phyloP scores from a whole-genome alignment of 2,888 invertebrate species.

The Hymenopus coronatus region DNA sequence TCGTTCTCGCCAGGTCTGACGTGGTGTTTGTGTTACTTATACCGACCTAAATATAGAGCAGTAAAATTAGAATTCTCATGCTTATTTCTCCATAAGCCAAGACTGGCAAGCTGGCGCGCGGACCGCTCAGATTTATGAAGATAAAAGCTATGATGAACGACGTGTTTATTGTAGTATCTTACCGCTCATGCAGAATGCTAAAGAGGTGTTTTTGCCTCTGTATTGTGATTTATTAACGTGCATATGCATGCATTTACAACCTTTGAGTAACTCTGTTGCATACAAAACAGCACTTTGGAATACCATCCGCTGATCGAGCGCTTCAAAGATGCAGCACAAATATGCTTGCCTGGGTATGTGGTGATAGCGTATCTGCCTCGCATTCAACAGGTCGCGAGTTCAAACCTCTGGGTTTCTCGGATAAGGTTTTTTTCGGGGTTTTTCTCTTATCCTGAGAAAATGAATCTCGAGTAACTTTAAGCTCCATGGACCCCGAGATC shows the following conservation, averaged over 20 bases:
- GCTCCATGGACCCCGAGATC: no score
- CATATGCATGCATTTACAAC: neutral
- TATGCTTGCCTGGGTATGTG: no score
- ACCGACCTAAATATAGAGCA: conserved; percentile 15
- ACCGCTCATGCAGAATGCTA: neutral
- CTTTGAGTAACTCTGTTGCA: no score
- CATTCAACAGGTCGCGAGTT: no score
- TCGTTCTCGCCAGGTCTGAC: neutral
- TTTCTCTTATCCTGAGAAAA: no score
- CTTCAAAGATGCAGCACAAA: no score
- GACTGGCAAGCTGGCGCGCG: neutral
- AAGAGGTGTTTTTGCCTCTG: neutral
- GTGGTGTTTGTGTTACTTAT: neutral
- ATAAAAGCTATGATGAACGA: neutral
- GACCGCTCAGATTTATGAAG: neutral
- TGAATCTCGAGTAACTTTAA: no score
- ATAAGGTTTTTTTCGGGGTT: no score
- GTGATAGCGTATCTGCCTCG: no score
- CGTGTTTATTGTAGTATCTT: neutral
- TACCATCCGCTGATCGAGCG: no score
- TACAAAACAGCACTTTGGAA: no score
- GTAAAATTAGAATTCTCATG: conserved; percentile 7
- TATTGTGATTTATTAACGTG: neutral
- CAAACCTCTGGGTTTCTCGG: no score
- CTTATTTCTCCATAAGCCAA: conserved; percentile 13